phyloP scores from a whole-genome alignment of 2,113 vertebrate genomes.

The Natator depressus region DNA sequence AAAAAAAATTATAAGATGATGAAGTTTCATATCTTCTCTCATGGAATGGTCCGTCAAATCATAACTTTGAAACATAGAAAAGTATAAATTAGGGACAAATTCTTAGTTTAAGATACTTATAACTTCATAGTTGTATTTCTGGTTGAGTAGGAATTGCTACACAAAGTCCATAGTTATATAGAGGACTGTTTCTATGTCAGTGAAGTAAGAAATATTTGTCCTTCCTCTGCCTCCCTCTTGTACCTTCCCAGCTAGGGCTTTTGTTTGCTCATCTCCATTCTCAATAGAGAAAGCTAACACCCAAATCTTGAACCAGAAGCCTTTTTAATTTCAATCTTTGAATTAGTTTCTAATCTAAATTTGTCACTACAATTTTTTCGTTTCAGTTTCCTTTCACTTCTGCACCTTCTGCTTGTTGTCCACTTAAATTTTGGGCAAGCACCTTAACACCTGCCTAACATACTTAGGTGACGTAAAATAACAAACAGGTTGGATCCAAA shows the following conservation, averaged over 20 bases:
- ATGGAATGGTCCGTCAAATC: not conserved
- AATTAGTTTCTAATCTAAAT: not conserved
- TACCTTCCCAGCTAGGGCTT: not conserved
- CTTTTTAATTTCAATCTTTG: not conserved
- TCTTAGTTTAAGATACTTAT: not conserved
- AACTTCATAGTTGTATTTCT: not conserved
- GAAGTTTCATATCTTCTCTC: not conserved
- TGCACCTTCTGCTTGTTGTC: not conserved
- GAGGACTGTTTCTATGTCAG: not conserved
- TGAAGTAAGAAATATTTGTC: not conserved
- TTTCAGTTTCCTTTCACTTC: not conserved
- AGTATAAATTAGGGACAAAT: not conserved
- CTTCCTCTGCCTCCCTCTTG: not conserved
- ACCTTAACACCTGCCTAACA: not conserved
- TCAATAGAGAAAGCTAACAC: not conserved
- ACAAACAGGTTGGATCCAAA: not conserved
- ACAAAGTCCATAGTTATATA: not conserved
- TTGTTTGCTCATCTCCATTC: not conserved
- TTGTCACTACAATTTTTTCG: not conserved
- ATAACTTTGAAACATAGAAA: not conserved
- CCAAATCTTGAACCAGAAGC: not conserved
- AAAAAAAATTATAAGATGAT: not conserved
- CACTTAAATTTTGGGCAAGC: not conserved
- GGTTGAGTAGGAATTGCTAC: not conserved
- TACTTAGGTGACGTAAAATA: not conserved